Conservation (phyloP, 2,888 invertebrate genomes). For the Drosophila infuscata region DNA sequence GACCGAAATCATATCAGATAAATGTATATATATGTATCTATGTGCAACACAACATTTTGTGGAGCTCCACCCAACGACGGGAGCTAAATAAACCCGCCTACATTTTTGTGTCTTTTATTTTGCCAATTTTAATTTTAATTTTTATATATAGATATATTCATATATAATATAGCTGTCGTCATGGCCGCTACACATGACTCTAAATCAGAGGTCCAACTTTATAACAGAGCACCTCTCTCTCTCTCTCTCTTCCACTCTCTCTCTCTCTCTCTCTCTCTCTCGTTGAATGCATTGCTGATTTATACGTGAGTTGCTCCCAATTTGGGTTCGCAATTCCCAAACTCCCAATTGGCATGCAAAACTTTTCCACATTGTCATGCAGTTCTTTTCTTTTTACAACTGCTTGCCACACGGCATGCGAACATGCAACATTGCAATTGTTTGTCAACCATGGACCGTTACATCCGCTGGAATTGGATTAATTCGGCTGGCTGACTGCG, state of each 20-base stretch:
- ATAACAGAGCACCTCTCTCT: background rate
- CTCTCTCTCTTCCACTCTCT: slow-evolving; percentile 1
- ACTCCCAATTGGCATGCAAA: slow-evolving; percentile 51
- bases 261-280: background rate
- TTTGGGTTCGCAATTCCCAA: slow-evolving; percentile 30
- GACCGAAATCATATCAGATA: slow-evolving; percentile 9
- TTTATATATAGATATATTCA: slow-evolving; percentile 11
- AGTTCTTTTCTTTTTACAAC: slow-evolving; percentile 44
- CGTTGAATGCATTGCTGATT: slow-evolving; percentile 14
- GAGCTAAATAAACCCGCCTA: slow-evolving; percentile 10
- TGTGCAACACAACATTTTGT: slow-evolving; percentile 13
- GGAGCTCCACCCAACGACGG: slow-evolving; percentile 49
- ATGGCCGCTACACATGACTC: slow-evolving; percentile 69
- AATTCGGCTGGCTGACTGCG: slow-evolving; percentile 58
- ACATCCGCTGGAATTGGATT: slow-evolving; percentile 82
- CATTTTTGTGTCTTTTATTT: slow-evolving; percentile 6
- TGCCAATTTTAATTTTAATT: slow-evolving; percentile 28
- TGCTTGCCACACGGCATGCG: slow-evolving; percentile 31
- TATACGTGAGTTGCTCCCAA: slow-evolving; percentile 37
- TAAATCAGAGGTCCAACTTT: slow-evolving; percentile 40
- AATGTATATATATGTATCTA: slow-evolving; percentile 1
- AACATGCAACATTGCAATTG: slow-evolving; percentile 73
- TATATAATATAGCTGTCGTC: slow-evolving; percentile 51
- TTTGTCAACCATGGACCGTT: slow-evolving; percentile 83
- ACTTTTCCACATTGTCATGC: slow-evolving; percentile 67